These are phyloP conservation scores for Panopea generosa DNA, from an alignment of 2,888 invertebrate species.

Conservation along the genomic window DNA sequence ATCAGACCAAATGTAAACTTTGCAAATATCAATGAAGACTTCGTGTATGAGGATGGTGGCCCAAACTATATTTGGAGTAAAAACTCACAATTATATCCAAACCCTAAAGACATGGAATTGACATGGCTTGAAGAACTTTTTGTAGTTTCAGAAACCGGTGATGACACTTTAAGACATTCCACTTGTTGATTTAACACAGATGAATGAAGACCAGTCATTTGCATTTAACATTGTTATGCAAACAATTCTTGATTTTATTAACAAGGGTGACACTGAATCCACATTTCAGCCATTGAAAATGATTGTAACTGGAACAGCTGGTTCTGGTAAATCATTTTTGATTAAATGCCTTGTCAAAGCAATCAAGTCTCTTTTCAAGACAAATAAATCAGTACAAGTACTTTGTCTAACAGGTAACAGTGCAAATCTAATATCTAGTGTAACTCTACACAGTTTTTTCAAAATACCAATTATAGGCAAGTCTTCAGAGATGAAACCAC, in stretches of 20 bases:
- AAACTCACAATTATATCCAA: not conserved
- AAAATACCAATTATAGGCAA: conserved; percentile 51
- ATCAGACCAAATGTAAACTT: conserved; percentile 61
- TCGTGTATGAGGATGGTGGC: conserved; percentile 51
- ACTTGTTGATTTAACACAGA: conserved; percentile 39
- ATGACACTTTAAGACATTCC: conserved; percentile 20
- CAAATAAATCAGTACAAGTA: conserved; percentile 56
- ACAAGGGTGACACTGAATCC: not conserved
- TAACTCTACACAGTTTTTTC: conserved; percentile 59
- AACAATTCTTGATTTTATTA: conserved; percentile 23
- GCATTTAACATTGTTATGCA: conserved; percentile 59
- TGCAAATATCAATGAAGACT: conserved; percentile 27
- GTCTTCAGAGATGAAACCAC: conserved; percentile 42
- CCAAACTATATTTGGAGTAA: conserved; percentile 42
- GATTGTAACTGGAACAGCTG: conserved; percentile 61
- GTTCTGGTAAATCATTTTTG: conserved; percentile 59
- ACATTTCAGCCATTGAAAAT: conserved; percentile 38
- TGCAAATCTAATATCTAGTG: conserved; percentile 61
- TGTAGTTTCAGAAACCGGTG: not conserved
- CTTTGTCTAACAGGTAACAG: conserved; percentile 65
- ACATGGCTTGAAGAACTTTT: conserved; percentile 10
- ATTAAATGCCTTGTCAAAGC: conserved; percentile 61
- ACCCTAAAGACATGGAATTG: conserved; percentile 36
- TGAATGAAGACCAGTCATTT: conserved; percentile 61
- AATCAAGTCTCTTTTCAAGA: conserved; percentile 35